Base-by-base conservation (phyloP, 2,797 vertebrate species). In the Sphenodon punctatus region DNA sequence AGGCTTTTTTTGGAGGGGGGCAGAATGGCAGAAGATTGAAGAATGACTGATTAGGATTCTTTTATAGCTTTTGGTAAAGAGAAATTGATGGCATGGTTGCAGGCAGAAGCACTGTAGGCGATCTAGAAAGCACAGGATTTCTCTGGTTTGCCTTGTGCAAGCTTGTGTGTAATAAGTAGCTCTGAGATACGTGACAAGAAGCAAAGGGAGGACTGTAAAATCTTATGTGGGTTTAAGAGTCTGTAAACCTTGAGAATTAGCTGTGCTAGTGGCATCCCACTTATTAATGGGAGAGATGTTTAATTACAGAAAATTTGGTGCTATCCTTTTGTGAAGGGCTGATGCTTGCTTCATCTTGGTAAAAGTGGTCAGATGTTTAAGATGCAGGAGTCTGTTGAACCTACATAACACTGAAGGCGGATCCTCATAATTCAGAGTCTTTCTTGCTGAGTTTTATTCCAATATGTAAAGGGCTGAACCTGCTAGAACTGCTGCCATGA, bases 311-410 rank as follows among this genome's bases (percentile, higher is more conserved):
- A 78, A 81, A 42, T 61, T 39, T 38, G 85, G 79, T 61, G 78
- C 49, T 77, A 39, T 36, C 75, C 49, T 89, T 86, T 74, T 87
- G 55, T 87, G 63, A 77, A 89, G 75, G 80, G 82, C 78, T 88
- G 53, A 67, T 91, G 63, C 80, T 90, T 94, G 76, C 88, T 85
- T 82, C 80, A 38, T 5, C 23, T 41, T 73, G 86, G 74, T 70
- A 79, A 60, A 88, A 75, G 86, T 67, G 55, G 46, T 61, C 76
- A 88, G 83, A 25, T 30, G 34, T 14, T n/a, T 10, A 74, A 87
- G 77, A 56, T 75, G 82, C 45, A 78, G 51, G 51, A 87, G 80
- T 87, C 72, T 75, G 88, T 51, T 80, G 87, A 84, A 79, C 78
- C 73, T 30, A 23, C 76, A 78, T 61, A 73, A 66, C 77, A 81